These are phyloP conservation scores for Corynorhinus townsendii DNA, from an alignment of 2,113 vertebrate genomes.

Conservation along the genomic window DNA sequence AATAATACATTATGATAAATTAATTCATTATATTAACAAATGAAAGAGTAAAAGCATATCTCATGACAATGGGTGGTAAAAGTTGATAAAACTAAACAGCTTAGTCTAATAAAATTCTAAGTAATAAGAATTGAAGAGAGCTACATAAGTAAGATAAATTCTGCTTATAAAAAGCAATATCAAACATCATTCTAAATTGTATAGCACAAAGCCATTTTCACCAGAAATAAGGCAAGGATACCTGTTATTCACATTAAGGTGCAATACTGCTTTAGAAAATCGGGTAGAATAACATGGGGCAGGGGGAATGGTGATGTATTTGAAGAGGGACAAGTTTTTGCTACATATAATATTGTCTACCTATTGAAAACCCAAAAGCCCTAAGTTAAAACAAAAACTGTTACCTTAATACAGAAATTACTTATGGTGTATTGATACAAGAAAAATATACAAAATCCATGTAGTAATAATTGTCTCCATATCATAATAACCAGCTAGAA, in stretches of 20 bases:
- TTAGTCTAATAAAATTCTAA: background rate
- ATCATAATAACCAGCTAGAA: background rate
- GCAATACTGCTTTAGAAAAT: background rate
- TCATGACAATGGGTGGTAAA: background rate
- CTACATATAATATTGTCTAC: background rate
- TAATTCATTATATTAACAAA: background rate
- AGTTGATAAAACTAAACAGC: background rate
- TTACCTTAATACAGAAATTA: background rate
- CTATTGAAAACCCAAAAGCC: background rate
- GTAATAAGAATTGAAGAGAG: background rate
- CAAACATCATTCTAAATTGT: background rate
- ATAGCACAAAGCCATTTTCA: background rate
- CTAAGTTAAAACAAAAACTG: background rate
- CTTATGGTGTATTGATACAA: background rate
- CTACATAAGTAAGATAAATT: background rate
- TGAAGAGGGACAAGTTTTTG: background rate
- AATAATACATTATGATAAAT: background rate
- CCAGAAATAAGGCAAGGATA: background rate
- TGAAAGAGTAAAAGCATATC: background rate
- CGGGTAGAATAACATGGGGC: background rate
- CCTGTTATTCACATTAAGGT: background rate
- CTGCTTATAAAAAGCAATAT: background rate
- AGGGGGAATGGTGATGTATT: background rate
- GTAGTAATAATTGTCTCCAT: background rate
- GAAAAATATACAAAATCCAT: background rate